Evolutionary conservation across 2,113 vertebrate species (phyloP), one percentile per base, ranked within the genome.

Genomic region (Terrapene triunguis): DNA sequence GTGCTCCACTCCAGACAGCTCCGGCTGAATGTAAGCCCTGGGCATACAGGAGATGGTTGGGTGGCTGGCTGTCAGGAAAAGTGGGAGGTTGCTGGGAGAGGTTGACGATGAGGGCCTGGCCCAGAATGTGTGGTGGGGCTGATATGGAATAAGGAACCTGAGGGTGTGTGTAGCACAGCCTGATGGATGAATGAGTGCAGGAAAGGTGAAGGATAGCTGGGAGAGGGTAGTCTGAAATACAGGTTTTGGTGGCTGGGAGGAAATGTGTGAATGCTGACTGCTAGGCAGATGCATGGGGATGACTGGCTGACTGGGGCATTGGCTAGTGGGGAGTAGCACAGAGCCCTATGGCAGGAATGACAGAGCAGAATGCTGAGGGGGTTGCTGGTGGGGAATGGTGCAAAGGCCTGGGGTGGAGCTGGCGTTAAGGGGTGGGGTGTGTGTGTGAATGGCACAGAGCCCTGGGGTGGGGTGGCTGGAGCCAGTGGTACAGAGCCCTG

Each of bases 361-460:
- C 6, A 35, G 62, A 32, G 27, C 62, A 65, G 32, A 65, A 35
- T 32, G 32, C 62, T 35, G 32, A 3, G 11, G 32, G 32, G 62
- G 10, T 12, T 27, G 25, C 24, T 57, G 55, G 55, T 35, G 6
- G 3, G 59, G 59, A 35, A 16, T 32, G 29, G 59, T 32, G 59
- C 13, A 65, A 16, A 35, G 59, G 14, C 29, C 32, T 65, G 59
- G 7, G 59, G 59, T 35, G 59, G 29, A 14, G 29, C 51, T 57
- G 6, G 32, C 6, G 29, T 3, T 1, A 14, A 16, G 29, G 13
- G 14, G 3, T 10, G 27, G 12, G 2, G 14, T 25, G 16, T 17
- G 50, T 19, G 10, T 2, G 25, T 2, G 62, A 17, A 62, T 17
- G 62, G 59, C 29, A 32, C 27, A 32, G 57, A 62, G 29, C 27